These are phyloP conservation scores for Catotricha subobsoleta DNA, from an alignment of 2,888 invertebrate species.

Conservation along the genomic window DNA sequence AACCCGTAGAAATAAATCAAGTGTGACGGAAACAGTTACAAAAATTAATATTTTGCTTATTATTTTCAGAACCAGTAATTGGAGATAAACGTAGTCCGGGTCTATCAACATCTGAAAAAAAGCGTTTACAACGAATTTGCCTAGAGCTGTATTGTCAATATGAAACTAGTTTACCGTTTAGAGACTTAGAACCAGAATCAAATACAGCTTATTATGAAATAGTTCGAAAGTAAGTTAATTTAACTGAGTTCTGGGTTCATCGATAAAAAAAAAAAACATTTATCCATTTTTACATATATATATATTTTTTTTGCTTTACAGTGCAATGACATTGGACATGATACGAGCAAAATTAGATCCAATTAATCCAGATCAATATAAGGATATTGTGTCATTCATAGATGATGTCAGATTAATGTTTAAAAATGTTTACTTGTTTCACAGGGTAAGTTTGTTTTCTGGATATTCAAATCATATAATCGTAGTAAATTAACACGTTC, in stretches of 20 bases:
- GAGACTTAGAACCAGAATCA: slow-evolving; percentile 65
- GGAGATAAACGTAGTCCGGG: slow-evolving; percentile 32
- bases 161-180: slow-evolving; percentile 71
- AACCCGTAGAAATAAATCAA: slow-evolving; percentile 4
- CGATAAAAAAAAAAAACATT: too few species aligned
- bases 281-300: too few species aligned
- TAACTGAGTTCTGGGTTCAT: slow-evolving; percentile 2
- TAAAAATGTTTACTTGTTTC: slow-evolving; percentile 69
- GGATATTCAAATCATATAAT: too few species aligned
- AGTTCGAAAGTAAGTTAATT: slow-evolving; percentile 22
- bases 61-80: slow-evolving; percentile 16
- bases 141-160: slow-evolving; percentile 85
- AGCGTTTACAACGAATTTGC: slow-evolving; percentile 65
- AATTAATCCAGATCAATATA: slow-evolving; percentile 51
- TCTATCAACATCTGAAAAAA: slow-evolving; percentile 41
- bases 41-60: neutral
- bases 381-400: slow-evolving; percentile 54
- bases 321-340: slow-evolving; percentile 70
- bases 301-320: too few species aligned
- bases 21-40: neutral
- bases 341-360: slow-evolving; percentile 67
- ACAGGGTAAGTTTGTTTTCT: slow-evolving; percentile 62
- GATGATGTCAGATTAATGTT: slow-evolving; percentile 70
- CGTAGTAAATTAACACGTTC: too few species aligned
- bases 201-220: slow-evolving; percentile 30